phyloP scores from a whole-genome alignment of 1,140 invertebrate genomes.

The Lasioglossum baleicum region DNA sequence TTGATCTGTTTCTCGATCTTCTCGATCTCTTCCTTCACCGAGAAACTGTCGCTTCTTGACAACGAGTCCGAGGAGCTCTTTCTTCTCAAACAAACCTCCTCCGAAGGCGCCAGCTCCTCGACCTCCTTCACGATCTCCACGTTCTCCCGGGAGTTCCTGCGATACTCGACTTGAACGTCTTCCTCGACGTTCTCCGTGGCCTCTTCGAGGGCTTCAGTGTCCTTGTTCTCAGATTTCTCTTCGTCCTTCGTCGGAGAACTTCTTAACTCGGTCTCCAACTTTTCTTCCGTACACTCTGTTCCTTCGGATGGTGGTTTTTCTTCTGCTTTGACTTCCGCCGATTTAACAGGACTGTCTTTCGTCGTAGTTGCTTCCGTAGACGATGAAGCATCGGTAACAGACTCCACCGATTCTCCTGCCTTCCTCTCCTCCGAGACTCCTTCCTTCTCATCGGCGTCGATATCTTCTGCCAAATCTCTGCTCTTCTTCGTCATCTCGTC shows the following conservation, averaged over 20 bases:
- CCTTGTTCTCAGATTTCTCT: not conserved
- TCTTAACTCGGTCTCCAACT: not conserved
- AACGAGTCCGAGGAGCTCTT: conserved; percentile 48
- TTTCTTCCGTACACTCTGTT: not conserved
- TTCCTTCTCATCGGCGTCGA: not conserved
- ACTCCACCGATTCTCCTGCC: not conserved
- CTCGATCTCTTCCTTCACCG: conserved; percentile 74
- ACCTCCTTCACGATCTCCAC: conserved; percentile 58
- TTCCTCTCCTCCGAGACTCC: not conserved
- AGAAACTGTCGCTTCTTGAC: conserved; percentile 70
- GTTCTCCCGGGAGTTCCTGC: conserved; percentile 47
- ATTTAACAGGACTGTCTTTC: not conserved
- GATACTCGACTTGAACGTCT: conserved; percentile 49
- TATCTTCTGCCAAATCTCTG: conserved; percentile 21
- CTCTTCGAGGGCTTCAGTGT: not conserved
- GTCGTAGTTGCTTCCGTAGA: not conserved
- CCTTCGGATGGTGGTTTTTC: not conserved
- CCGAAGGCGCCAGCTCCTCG: not conserved
- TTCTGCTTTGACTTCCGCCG: not conserved
- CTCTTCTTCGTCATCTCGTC: conserved; percentile 64
- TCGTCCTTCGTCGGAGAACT: not conserved
- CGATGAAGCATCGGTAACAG: not conserved
- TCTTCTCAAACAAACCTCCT: conserved; percentile 39
- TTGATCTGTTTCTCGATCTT: conserved; percentile 76
- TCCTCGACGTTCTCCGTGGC: conserved; percentile 18